These are phyloP conservation scores for Pandemis heparana DNA, from an alignment of 2,888 invertebrate species.

Conservation along the genomic window DNA sequence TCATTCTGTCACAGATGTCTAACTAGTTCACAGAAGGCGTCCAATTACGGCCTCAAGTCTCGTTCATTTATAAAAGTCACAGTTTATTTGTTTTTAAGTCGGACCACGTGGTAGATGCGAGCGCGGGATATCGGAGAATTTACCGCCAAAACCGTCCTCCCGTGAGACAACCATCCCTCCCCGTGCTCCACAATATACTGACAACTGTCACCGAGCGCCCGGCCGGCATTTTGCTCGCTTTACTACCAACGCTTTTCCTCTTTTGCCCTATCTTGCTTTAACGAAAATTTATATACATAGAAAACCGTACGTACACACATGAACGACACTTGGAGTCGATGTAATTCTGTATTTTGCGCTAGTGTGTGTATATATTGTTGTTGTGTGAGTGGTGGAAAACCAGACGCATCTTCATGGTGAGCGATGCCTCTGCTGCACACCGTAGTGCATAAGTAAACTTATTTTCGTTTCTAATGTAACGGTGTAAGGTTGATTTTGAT, in stretches of 20 bases:
- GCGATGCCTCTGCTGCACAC: slow-evolving; percentile 69
- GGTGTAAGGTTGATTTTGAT: slow-evolving; percentile 60
- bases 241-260: slow-evolving; percentile 76
- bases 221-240: slow-evolving; percentile 73
- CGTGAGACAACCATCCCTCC: slow-evolving; percentile 75
- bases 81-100: slow-evolving; percentile 53
- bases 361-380: slow-evolving; percentile 42
- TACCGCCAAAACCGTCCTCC: slow-evolving; percentile 63
- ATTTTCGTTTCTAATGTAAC: slow-evolving; percentile 58
- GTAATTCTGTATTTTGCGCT: slow-evolving; percentile 52
- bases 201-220: slow-evolving; percentile 72
- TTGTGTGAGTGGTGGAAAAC: slow-evolving; percentile 44
- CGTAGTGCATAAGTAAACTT: slow-evolving; percentile 50
- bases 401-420: slow-evolving; percentile 64
- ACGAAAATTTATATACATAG: slow-evolving; percentile 75
- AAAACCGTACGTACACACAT: slow-evolving; percentile 70
- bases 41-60: slow-evolving; percentile 46
- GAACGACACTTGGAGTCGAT: slow-evolving; percentile 65
- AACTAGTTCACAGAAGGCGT: slow-evolving; percentile 51
- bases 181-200: slow-evolving; percentile 73
- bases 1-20: slow-evolving; percentile 58
- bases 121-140: slow-evolving; percentile 75
- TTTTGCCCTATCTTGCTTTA: slow-evolving; percentile 78
- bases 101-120: slow-evolving; percentile 66
- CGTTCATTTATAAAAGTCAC: slow-evolving; percentile 43